Evolutionary conservation across 2,888 invertebrate species (phyloP).

Genomic region (Lamproptera curius): DNA sequence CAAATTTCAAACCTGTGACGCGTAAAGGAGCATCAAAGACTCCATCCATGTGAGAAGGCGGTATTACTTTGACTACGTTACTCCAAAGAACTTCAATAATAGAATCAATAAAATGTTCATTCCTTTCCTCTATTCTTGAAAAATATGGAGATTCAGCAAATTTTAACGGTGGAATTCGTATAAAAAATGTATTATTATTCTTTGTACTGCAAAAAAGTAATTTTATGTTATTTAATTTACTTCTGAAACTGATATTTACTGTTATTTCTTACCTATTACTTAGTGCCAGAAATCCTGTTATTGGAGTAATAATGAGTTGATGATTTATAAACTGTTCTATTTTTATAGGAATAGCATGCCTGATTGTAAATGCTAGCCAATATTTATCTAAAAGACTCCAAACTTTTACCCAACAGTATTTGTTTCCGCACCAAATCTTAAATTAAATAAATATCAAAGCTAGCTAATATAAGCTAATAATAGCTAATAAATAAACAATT

Average conservation of each 20-base stretch:
- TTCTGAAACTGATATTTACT: too few relatives aligned
- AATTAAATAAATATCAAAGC: too few relatives aligned
- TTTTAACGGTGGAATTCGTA: constrained; percentile 45
- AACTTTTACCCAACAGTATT: constrained; percentile 57
- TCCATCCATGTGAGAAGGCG: constrained; percentile 47
- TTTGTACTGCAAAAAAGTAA: constrained; percentile 41
- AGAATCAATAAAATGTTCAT: constrained; percentile 31
- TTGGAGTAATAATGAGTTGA: constrained; percentile 39
- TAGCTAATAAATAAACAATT: too few relatives aligned
- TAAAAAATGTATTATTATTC: constrained; percentile 44
- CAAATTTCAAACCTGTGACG: constrained; percentile 45
- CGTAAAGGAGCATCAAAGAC: constrained; percentile 46
- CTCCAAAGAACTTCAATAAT: constrained; percentile 45
- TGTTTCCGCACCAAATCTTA: constrained; percentile 46
- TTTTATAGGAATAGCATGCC: constrained; percentile 53
- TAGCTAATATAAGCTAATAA: too few relatives aligned
- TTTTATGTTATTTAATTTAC: background rate
- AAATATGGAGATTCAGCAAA: constrained; percentile 58
- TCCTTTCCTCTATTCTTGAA: constrained; percentile 40
- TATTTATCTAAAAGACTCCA: constrained; percentile 59
- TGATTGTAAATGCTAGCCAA: constrained; percentile 59
- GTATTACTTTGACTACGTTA: constrained; percentile 42
- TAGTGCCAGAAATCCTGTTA: constrained; percentile 37
- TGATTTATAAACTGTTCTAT: constrained; percentile 42
- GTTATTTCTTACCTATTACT: constrained; percentile 39